Evolutionary conservation across 1,140 invertebrate species (phyloP).

Genomic region (Aleiodes sp.): DNA sequence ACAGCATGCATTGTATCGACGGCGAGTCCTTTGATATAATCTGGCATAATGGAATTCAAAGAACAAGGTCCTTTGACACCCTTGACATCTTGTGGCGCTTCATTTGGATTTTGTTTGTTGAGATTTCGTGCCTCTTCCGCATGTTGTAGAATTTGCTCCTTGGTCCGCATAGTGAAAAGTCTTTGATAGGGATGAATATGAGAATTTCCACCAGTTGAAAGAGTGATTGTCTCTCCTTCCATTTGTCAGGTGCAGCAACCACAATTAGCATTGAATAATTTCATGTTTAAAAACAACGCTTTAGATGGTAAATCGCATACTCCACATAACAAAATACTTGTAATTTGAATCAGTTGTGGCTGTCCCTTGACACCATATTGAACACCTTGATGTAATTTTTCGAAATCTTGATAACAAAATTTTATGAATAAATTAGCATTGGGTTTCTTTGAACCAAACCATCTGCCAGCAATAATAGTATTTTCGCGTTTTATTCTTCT

Average conservation of each 20-base stretch:
- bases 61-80: not conserved
- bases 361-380: not conserved
- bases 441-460: conserved; percentile 24
- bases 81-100: not conserved
- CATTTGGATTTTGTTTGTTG: not conserved
- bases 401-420: not conserved
- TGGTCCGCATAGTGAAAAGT: not conserved
- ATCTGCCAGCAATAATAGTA: conserved; percentile 9
- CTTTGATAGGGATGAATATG: not conserved
- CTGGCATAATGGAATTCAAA: not conserved
- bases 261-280: not conserved
- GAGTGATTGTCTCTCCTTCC: not conserved
- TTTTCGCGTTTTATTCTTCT: conserved; percentile 15
- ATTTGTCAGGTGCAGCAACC: not conserved
- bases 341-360: not conserved
- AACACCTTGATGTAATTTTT: not conserved
- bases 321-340: not conserved
- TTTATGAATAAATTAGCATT: not conserved
- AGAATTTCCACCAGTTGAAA: not conserved
- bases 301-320: conserved; percentile 5
- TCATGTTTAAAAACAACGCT: not conserved
- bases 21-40: not conserved
- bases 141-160: not conserved
- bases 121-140: too few relatives aligned
- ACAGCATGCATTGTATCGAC: not conserved